Percentiles rank a stretch among this genome's conserved stretches.
Evolutionary conservation across 2,797 vertebrate genomes (phyloP).

Genomic region (Phataginus tricuspis): DNA sequence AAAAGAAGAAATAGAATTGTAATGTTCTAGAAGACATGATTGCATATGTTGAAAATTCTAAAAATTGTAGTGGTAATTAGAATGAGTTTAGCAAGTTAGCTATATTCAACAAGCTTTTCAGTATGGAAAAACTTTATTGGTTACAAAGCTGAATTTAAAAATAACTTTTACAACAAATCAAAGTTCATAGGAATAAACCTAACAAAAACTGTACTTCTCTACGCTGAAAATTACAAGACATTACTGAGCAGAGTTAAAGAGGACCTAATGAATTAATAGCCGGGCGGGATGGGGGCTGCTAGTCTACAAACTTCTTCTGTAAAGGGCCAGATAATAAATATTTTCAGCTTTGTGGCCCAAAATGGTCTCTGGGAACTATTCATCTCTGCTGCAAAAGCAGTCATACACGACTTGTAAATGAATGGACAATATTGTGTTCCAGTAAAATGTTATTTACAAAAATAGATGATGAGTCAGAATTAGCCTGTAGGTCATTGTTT

Average conservation of each 20-base stretch:
- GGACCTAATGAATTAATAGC: neutral
- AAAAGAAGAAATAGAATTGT: neutral
- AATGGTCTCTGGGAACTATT: neutral
- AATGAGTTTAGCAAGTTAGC: neutral
- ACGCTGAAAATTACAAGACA: slow-evolving; percentile 1
- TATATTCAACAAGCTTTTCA: no score
- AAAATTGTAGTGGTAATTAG: neutral
- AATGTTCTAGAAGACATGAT: neutral
- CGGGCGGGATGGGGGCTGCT: no score
- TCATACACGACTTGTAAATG: neutral
- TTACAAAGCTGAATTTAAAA: slow-evolving; percentile 3
- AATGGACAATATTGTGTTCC: neutral
- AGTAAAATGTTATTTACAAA: neutral
- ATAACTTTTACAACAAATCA: neutral
- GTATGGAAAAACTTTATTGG: no score
- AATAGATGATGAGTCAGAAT: neutral
- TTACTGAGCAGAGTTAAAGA: neutral
- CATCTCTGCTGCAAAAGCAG: neutral
- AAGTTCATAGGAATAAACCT: slow-evolving; percentile 1
- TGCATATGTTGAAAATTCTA: neutral
- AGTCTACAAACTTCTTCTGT: neutral
- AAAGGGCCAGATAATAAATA: neutral
- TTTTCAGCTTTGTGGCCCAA: neutral
- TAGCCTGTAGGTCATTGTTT: neutral
- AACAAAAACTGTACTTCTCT: neutral